Evolutionary conservation across 2,797 vertebrate genomes (phyloP).

Genomic region (Myripristis murdjan): DNA sequence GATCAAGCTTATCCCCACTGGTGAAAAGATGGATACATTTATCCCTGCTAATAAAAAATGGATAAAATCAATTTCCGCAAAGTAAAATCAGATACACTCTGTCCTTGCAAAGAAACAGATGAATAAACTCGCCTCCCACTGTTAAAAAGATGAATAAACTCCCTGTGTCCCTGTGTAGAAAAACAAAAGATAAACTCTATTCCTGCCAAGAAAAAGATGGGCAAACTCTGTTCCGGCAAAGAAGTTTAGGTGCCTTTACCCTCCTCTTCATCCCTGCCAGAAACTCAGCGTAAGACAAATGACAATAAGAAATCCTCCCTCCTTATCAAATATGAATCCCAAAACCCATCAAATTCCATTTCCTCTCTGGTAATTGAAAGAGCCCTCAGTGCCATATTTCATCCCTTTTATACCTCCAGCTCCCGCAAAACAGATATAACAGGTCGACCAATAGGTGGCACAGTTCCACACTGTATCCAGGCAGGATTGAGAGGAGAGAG

Average conservation of each 20-base stretch:
- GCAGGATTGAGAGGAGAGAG: conserved; percentile 59
- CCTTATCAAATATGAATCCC: conserved; percentile 41
- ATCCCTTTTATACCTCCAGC: conserved; percentile 4
- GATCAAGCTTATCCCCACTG: too few relatives aligned
- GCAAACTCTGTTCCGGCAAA: conserved; percentile 26
- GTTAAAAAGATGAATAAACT: too few relatives aligned
- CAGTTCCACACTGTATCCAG: conserved; percentile 73
- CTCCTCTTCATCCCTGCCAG: conserved; percentile 16
- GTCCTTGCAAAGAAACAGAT: too few relatives aligned
- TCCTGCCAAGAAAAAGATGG: too few relatives aligned
- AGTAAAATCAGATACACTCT: too few relatives aligned
- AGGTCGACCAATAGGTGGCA: conserved; percentile 82
- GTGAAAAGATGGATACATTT: too few relatives aligned
- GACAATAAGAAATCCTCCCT: conserved; percentile 1
- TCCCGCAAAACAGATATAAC: not conserved
- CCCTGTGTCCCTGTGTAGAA: too few relatives aligned
- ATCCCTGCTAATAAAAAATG: too few relatives aligned
- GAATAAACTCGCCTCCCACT: too few relatives aligned
- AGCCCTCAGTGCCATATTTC: conserved; percentile 38
- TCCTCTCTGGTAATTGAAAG: conserved; percentile 45
- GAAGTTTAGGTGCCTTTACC: conserved; percentile 5
- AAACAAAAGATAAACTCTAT: too few relatives aligned
- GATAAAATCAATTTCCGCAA: too few relatives aligned
- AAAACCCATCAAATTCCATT: conserved; percentile 59
- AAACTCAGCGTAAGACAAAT: conserved; percentile 4